Evolutionary conservation across 2,888 invertebrate genomes (phyloP), one percentile per base, ranked within the genome.

Genomic region (Apeira syringaria): DNA sequence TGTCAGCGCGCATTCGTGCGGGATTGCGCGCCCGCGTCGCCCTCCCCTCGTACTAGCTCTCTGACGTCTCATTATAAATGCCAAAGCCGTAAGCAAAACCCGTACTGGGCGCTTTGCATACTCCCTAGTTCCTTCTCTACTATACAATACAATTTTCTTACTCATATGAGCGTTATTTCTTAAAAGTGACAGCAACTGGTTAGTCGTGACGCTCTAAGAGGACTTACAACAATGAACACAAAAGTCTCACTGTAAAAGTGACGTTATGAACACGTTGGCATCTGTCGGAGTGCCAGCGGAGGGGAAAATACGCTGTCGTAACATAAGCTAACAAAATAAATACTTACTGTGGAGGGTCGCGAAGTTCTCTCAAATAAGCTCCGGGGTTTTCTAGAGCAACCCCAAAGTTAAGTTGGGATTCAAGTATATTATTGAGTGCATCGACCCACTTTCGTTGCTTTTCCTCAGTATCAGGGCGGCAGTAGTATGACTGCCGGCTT

Each of bases 341-440:
- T 76, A 86, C 86, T 86, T 80, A 86, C 86, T 78, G 73, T 53
- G 79, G 63, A 50, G 76, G 68, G 45, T 80, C 78, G 37, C 74
- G 70, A 2, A 78, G 64, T 41, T 82, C 84, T 33, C 80, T 74
- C 34, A 84, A 65, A 48, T 85, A 86, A 0, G 83, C 84, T 50
- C 97, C 97, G 17, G 99, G 99, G 85, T 97, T 98, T 91, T 99
- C 98, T 61, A 99, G 94, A 64, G 97, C 97, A 81, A 95, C 95
- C 57, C 98, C 94, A 85, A 99, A 97, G 86, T 97, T 96, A 71
- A 94, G 94, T 90, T 99, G 99, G 62, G 96, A 96, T 80, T 98
- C 97, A 44, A 99, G 92, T 61, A 99, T 97, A 68, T 93, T 93
- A 56, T 94, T 93, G 55, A 99, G 93, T 42, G 94, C 95, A 36